Evolutionary conservation across 2,888 invertebrate genomes (phyloP), one percentile per base, ranked within the genome.

Genomic region (Boloria selene): DNA sequence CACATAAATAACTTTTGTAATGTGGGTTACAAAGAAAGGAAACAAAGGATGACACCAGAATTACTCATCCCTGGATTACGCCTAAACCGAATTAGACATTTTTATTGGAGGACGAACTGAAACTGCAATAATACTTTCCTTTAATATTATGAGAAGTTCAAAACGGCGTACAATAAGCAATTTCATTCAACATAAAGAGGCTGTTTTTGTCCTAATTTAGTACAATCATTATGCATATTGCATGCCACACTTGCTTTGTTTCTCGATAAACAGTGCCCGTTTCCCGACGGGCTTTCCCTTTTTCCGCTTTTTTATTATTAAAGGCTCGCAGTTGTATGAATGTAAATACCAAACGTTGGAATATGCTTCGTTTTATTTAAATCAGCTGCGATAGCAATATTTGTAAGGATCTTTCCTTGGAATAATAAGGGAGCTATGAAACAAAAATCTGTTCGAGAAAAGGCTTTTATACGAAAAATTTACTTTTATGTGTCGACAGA

Each of bases 191-290:
- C 81, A 75, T 80, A 84, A 86, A 86, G 79, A 82, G 80, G 76
- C 81, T 77, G 77, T 82, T 83, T 80, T 81, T 77, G 77, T 78
- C 78, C 86, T 87, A 89, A 90, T 88, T 88, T 87, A 88, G 84
- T 86, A 86, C 87, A 86, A 87, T 86, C 86, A 86, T 87, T 88
- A 88, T 89, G 88, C 88, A 89, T 88, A 90, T 87, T 88, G 86
- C 81, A 87, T 80, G 84, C 81, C 79, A 78, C 82, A 82, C 81
- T 84, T 84, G 85, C 81, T 82, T 85, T 85, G 85, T 89, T 88
- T 88, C 80, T 80, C 87, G 79, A 87, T 88, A 88, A 90, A 88
- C 86, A 86, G 79, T 80, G 83, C 80, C 78, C 82, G 80, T 85
- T 90, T 79, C 79, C 78, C 64, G 70, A 72, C 70, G 75, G 82